A percentile compares a stretch with the other conserved stretches of the same genome.
Evolutionary conservation across 1,140 invertebrate species (phyloP).

Genomic region (Panagrolaimus sp.): DNA sequence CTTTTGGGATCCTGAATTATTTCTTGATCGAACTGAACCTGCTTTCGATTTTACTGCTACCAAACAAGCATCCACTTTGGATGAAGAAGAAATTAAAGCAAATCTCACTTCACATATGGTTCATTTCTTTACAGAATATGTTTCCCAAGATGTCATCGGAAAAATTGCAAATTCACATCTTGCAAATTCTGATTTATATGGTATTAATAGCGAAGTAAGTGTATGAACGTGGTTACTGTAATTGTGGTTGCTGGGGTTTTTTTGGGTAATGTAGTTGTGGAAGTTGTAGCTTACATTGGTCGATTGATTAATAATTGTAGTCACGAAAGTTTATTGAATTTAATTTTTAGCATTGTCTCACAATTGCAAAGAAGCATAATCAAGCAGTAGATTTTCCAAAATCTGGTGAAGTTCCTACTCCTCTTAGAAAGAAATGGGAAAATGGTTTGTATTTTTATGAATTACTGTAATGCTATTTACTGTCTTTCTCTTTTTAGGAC

Average conservation of each 20-base stretch:
- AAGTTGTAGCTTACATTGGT: too few species aligned
- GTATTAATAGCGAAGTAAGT: slow-evolving; percentile 27
- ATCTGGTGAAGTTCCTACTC: slow-evolving; percentile 41
- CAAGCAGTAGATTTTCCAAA: slow-evolving; percentile 59
- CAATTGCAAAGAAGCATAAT: slow-evolving; percentile 41
- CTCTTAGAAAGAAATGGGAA: slow-evolving; percentile 11
- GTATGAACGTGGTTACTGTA: too few species aligned
- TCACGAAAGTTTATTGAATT: too few species aligned
- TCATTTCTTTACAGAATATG: slow-evolving; percentile 50
- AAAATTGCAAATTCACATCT: slow-evolving; percentile 53
- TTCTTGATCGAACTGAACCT: slow-evolving; percentile 38
- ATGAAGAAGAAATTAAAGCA: neutral
- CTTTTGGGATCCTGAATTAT: slow-evolving; percentile 44
- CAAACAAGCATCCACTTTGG: neutral
- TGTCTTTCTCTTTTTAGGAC: too few species aligned
- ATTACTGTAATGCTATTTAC: too few species aligned
- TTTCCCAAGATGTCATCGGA: slow-evolving; percentile 53
- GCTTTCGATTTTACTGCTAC: slow-evolving; percentile 33
- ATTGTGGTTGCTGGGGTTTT: too few species aligned
- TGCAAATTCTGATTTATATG: slow-evolving; percentile 40
- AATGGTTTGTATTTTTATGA: too few species aligned
- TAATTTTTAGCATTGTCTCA: too few species aligned
- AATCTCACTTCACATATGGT: slow-evolving; percentile 42
- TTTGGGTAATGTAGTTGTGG: too few species aligned
- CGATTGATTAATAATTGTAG: too few species aligned